Percentiles rank a stretch among this genome's conserved stretches.
Conservation (phyloP, 2,113 vertebrate genomes). For the Ifrita kowaldi region DNA sequence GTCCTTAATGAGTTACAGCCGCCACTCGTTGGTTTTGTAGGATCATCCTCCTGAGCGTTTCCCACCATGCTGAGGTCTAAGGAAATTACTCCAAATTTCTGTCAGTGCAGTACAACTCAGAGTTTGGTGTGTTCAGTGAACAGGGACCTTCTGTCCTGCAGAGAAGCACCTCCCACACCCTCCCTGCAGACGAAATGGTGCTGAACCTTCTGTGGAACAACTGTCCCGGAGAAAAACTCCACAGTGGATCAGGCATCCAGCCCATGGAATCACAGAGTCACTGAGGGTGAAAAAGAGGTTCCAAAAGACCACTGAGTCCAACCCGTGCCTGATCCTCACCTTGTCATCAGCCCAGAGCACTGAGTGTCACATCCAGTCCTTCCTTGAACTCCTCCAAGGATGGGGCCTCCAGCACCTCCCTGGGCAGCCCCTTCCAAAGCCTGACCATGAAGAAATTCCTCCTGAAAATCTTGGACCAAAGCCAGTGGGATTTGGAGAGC, state of each 20-base stretch:
- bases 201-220: fast-evolving
- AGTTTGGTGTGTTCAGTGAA: background rate
- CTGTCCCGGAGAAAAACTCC: background rate
- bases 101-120: background rate
- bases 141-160: background rate
- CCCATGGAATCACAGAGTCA: background rate
- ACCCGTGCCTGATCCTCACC: background rate
- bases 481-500: fast-evolving
- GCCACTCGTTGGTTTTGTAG: fast-evolving
- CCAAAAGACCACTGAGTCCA: background rate
- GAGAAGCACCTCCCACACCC: too few relatives aligned
- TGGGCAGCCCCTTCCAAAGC: background rate
- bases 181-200: fast-evolving
- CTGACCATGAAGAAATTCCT: background rate
- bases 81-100: background rate
- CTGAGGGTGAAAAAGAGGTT: background rate
- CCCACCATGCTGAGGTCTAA: background rate
- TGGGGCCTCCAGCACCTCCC: background rate
- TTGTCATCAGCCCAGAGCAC: background rate
- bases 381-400: background rate
- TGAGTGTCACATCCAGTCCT: background rate
- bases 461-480: background rate
- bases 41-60: background rate
- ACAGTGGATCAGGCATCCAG: background rate
- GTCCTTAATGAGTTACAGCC: background rate